Evolutionary conservation across 2,888 invertebrate genomes (phyloP).

Genomic region (Chouioia cunea): DNA sequence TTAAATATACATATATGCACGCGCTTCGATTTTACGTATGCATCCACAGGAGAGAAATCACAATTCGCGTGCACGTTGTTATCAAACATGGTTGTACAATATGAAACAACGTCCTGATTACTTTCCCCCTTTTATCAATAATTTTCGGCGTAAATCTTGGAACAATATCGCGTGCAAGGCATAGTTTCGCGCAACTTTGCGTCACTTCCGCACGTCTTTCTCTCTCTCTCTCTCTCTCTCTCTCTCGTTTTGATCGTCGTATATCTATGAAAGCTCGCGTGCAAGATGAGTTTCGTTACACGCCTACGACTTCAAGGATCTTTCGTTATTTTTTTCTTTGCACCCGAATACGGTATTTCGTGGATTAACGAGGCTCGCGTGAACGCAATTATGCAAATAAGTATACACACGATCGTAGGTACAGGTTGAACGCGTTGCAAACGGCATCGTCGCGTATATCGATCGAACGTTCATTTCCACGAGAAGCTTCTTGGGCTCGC

Average conservation of each 20-base stretch:
- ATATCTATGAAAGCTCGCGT: not conserved
- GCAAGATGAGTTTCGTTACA: not conserved
- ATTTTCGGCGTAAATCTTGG: no score
- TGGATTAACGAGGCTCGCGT: not conserved
- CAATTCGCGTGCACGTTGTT: no score
- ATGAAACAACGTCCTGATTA: no score
- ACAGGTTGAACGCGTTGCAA: not conserved
- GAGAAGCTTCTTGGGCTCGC: not conserved
- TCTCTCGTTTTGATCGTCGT: not conserved
- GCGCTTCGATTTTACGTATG: no score
- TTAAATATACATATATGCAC: no score
- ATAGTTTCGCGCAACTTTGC: no score
- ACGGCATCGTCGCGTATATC: conserved; percentile 8
- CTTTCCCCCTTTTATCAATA: no score
- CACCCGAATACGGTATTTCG: conserved; percentile 2
- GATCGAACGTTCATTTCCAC: conserved; percentile 20
- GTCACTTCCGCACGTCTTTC: not conserved
- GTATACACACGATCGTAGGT: no score
- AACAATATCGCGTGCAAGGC: no score
- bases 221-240: not conserved
- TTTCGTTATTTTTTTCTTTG: conserved; percentile 27
- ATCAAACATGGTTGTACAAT: no score
- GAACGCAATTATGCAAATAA: conserved; percentile 7
- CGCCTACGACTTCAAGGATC: conserved; percentile 13
- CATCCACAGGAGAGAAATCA: no score